A percentile compares a stretch with the other conserved stretches of the same genome.
Conservation (phyloP, 2,888 invertebrate species). For the Agapostemon virescens region DNA sequence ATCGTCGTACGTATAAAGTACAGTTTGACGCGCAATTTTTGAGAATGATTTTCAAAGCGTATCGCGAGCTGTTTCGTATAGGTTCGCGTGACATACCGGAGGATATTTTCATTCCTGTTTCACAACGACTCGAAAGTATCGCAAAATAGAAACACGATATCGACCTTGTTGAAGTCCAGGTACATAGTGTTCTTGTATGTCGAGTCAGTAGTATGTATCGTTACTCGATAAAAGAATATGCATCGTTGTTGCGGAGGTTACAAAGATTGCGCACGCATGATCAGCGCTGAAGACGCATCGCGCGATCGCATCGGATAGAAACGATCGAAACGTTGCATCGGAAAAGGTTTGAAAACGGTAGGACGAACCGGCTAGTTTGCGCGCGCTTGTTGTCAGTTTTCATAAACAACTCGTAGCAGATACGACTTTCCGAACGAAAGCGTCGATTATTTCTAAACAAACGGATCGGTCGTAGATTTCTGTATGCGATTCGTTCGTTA, state of each 20-base stretch:
- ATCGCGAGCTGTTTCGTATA: too few relatives aligned
- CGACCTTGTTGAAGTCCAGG: too few relatives aligned
- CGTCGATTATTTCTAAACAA: background rate
- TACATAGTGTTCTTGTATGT: too few relatives aligned
- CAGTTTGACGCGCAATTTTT: background rate
- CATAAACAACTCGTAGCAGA: background rate
- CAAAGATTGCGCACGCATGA: background rate
- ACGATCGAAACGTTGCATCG: background rate
- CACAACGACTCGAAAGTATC: background rate
- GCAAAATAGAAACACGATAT: background rate
- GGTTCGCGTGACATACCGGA: background rate
- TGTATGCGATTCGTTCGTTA: background rate
- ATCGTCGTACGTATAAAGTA: background rate
- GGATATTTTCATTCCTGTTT: background rate
- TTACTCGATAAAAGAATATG: background rate
- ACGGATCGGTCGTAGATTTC: background rate
- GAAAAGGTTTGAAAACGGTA: background rate
- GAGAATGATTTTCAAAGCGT: background rate
- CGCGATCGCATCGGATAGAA: background rate
- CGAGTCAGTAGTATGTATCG: too few relatives aligned
- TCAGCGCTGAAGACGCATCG: background rate
- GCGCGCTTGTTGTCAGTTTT: background rate
- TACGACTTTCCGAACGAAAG: background rate
- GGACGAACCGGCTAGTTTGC: background rate
- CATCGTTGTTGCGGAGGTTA: conserved; percentile 1